These are phyloP conservation scores for Cinclus cinclus DNA, from an alignment of 2,113 vertebrate species.

Conservation along the genomic window DNA sequence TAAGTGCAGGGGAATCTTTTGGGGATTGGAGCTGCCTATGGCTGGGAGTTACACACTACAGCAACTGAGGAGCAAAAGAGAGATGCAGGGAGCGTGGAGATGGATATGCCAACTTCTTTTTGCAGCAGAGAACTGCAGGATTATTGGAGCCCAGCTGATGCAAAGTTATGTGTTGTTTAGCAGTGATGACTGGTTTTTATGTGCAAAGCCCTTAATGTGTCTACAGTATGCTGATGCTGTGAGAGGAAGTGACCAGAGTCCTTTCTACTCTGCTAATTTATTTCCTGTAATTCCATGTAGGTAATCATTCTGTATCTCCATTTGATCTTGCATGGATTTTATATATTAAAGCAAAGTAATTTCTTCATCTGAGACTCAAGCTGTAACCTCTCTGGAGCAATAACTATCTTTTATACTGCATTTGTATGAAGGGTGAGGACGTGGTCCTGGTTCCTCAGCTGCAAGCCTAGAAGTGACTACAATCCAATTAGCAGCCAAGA, in stretches of 20 bases:
- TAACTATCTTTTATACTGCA: neutral
- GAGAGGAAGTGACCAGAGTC: rapidly evolving
- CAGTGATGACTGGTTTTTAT: neutral
- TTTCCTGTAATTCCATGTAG: neutral
- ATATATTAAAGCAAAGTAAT: neutral
- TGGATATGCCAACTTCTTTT: neutral
- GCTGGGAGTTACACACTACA: neutral
- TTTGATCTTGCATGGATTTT: neutral
- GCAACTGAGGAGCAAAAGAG: neutral
- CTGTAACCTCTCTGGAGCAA: neutral
- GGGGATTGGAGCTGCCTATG: neutral
- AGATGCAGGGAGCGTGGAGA: neutral
- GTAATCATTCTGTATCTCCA: neutral
- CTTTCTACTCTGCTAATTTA: neutral
- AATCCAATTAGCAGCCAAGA: neutral
- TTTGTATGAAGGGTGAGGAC: neutral
- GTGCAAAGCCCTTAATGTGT: neutral
- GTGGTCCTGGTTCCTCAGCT: neutral
- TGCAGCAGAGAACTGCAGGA: neutral
- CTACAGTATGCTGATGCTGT: neutral
- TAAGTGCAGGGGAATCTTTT: neutral
- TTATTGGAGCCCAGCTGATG: neutral
- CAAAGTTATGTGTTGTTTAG: neutral
- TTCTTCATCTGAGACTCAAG: neutral
- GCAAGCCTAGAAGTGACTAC: neutral